Evolutionary conservation across 2,888 invertebrate species (phyloP).

Genomic region (Oegoconia quadripuncta): DNA sequence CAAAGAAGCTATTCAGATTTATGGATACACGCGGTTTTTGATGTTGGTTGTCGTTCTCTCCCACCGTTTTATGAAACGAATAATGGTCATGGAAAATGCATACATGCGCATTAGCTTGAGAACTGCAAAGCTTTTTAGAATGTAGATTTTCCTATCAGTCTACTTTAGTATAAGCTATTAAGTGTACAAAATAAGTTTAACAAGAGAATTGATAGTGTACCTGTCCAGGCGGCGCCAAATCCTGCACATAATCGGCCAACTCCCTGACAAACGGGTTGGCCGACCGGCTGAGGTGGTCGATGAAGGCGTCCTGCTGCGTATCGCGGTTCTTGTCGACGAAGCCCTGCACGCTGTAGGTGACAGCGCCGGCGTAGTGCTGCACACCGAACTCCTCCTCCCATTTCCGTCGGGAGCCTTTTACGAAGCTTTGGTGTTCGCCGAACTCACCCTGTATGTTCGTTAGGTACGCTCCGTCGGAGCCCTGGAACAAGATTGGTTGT

Average conservation of each 20-base stretch:
- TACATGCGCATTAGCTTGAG: no score
- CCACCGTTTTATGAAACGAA: no score
- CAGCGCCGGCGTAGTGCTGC: slow-evolving; percentile 92
- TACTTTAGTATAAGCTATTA: no score
- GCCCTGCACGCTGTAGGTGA: slow-evolving; percentile 88
- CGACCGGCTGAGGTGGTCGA: slow-evolving; percentile 92
- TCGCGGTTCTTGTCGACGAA: slow-evolving; percentile 95
- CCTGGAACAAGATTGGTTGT: slow-evolving; percentile 59
- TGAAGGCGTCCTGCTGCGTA: slow-evolving; percentile 95
- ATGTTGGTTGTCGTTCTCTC: no score
- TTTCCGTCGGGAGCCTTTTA: slow-evolving; percentile 90
- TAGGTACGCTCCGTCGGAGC: slow-evolving; percentile 92
- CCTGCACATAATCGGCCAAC: slow-evolving; percentile 77
- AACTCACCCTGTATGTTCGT: slow-evolving; percentile 93
- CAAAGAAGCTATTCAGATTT: no score
- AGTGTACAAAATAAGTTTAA: no score
- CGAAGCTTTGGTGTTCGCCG: slow-evolving; percentile 89
- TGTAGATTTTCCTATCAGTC: no score
- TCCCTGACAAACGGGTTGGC: slow-evolving; percentile 91
- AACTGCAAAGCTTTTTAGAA: no score
- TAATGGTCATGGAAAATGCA: no score
- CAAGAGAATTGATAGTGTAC: slow-evolving; percentile 46
- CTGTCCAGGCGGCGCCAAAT: slow-evolving; percentile 81
- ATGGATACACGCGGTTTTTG: no score
- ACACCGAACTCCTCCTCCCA: slow-evolving; percentile 96